Percentiles rank a stretch among this genome's conserved stretches.
phyloP scores from a whole-genome alignment of 2,113 vertebrate genomes.

The Ctenomys sociabilis region DNA sequence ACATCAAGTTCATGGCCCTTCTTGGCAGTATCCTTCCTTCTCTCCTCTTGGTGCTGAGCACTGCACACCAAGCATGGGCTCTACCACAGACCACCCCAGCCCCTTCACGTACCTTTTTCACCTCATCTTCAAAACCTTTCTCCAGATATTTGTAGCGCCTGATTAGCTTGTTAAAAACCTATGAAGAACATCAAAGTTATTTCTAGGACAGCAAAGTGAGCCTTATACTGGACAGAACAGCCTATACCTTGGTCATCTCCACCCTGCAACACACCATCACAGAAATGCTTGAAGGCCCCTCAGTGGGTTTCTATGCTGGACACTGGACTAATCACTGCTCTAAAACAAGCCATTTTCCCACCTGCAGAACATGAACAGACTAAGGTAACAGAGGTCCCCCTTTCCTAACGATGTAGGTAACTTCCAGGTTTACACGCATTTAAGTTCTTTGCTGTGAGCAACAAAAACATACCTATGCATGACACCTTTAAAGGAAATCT shows the following conservation, averaged over 20 bases:
- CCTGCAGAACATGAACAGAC: background rate
- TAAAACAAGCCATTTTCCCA: slow-evolving; percentile 10
- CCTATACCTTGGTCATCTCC: background rate
- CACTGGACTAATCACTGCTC: background rate
- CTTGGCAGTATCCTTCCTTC: background rate
- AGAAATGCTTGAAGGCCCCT: background rate
- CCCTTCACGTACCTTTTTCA: slow-evolving; percentile 94
- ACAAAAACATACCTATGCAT: background rate
- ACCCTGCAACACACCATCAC: background rate
- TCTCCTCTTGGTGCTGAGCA: background rate
- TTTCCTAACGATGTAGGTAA: background rate
- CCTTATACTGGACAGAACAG: background rate
- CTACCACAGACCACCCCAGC: no score
- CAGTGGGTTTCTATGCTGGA: background rate
- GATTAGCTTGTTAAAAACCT: slow-evolving; percentile 99
- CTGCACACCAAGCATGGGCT: background rate
- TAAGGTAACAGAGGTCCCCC: background rate
- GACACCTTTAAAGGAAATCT: background rate
- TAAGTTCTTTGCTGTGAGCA: background rate
- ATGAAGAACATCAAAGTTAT: slow-evolving; percentile 37
- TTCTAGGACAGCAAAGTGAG: background rate
- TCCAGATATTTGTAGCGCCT: slow-evolving; percentile 99
- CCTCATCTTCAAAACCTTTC: slow-evolving; percentile 99
- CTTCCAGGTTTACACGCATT: background rate
- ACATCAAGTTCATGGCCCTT: background rate